Base-by-base conservation (phyloP, 2,113 vertebrate species). In the Geococcyx californianus region DNA sequence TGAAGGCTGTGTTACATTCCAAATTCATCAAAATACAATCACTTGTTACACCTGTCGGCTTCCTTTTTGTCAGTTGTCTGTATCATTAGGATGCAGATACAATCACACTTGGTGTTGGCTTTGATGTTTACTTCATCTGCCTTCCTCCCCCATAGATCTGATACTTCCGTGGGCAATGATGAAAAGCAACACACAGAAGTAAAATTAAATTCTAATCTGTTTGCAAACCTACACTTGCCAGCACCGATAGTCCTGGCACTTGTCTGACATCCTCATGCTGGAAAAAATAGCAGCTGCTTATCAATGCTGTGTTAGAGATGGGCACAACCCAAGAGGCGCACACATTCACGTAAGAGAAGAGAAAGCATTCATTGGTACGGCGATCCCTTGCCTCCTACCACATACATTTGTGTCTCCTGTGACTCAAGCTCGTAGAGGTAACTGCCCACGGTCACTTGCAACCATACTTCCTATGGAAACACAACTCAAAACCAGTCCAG, bases 191-290 rank as follows among this genome's bases (percentile, higher is more conserved):
- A 56, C 33, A 23, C 26, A 89, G 73, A 84, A n/a, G 56, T 45
- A 90, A 93, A 93, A 96, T 93, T 52, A 93, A 58, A 78, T 73
- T 94, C 56, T 87, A 84, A 88, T 86, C 64, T 45, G 36, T 63
- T 88, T 72, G 72, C 56, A 88, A 72, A 89, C 54, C 60, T 78
- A 31, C 20, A 9, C 69, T 78, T 79, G 59, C 75, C 81, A 92
- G n/a, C 42, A 49, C 5, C 68, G 72, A 89, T 44, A 56, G 51
- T 87, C 40, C 34, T 63, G 55, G 49, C 79, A 76, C 10, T 91
- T 62, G 11, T 47, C 29, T 78, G 75, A 86, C 28, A 54, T 74
- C 64, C 64, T 89, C 0, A 0, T 54, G 31, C 66, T 87, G 47
- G 24, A 84, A 78, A 79, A 93, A 76, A 23, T 69, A 77, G 49